phyloP scores from a whole-genome alignment of 2,888 invertebrate genomes.

The Callosobruchus maculatus region DNA sequence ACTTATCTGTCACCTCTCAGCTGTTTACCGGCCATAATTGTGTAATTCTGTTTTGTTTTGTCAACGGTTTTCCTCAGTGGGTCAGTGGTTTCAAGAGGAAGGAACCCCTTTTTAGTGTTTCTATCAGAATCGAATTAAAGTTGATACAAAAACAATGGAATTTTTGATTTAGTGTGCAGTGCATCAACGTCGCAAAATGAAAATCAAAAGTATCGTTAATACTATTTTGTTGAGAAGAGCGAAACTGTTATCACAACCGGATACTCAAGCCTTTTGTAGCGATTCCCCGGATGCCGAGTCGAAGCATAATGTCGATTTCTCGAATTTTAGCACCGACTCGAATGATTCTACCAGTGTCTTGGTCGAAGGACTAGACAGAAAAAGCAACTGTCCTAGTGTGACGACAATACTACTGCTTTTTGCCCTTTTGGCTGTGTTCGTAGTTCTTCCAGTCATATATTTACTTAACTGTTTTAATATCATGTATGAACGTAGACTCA shows the following conservation, averaged over 20 bases:
- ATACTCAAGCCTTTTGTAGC: background rate
- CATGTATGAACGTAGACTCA: conserved; percentile 27
- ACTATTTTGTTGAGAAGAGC: background rate
- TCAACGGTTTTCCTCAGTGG: background rate
- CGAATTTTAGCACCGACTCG: background rate
- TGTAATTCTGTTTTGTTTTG: background rate
- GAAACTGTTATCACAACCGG: background rate
- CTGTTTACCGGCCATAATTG: no score
- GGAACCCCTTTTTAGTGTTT: no score
- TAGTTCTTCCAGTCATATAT: conserved; percentile 46
- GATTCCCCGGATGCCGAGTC: background rate
- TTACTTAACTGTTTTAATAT: conserved; percentile 47
- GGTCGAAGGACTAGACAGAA: background rate
- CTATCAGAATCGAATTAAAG: no score
- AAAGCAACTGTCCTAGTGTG: background rate
- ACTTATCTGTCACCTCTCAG: no score
- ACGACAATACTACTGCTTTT: conserved; percentile 37
- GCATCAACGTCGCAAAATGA: conserved; percentile 1
- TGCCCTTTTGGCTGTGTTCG: conserved; percentile 44
- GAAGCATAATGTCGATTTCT: background rate
- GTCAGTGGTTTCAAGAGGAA: background rate
- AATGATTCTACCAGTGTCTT: background rate
- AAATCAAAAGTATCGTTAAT: background rate
- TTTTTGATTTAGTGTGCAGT: background rate
- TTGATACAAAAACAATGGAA: background rate